phyloP scores from a whole-genome alignment of 2,888 invertebrate species.

The Epistrophe grossulariae region DNA sequence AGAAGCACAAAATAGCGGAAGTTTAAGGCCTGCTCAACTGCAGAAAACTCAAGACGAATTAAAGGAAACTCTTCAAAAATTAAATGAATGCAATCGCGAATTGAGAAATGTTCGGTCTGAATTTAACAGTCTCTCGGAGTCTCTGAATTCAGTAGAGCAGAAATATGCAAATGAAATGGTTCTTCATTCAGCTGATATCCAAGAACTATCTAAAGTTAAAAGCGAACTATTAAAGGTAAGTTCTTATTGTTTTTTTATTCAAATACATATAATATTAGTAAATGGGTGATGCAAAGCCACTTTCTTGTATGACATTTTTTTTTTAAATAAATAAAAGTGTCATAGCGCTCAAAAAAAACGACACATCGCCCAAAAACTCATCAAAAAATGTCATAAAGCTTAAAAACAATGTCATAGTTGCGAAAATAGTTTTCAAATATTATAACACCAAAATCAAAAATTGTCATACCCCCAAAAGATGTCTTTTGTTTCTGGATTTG shows the following conservation, averaged over 20 bases:
- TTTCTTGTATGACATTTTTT: no score
- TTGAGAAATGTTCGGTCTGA: slow-evolving; percentile 87
- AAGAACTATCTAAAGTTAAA: slow-evolving; percentile 88
- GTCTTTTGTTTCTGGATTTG: no score
- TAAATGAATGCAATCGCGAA: slow-evolving; percentile 86
- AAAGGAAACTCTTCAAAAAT: slow-evolving; percentile 85
- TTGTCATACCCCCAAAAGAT: no score
- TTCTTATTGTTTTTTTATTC: background rate
- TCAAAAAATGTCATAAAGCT: no score
- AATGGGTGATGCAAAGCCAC: no score
- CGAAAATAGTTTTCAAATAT: no score
- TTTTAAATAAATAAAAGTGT: no score
- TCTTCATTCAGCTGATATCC: slow-evolving; percentile 90
- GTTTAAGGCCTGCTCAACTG: slow-evolving; percentile 85
- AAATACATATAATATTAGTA: background rate
- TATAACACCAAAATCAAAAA: no score
- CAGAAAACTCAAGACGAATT: slow-evolving; percentile 87
- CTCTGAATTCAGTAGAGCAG: slow-evolving; percentile 88
- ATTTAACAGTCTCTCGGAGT: slow-evolving; percentile 86
- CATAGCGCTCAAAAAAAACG: no score
- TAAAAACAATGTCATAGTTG: no score
- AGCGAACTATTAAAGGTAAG: slow-evolving; percentile 86
- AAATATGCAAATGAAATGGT: slow-evolving; percentile 93
- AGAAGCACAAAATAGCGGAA: slow-evolving; percentile 86
- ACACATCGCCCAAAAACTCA: no score